phyloP scores from a whole-genome alignment of 2,888 invertebrate species.

The Polyommatus iphigenia region DNA sequence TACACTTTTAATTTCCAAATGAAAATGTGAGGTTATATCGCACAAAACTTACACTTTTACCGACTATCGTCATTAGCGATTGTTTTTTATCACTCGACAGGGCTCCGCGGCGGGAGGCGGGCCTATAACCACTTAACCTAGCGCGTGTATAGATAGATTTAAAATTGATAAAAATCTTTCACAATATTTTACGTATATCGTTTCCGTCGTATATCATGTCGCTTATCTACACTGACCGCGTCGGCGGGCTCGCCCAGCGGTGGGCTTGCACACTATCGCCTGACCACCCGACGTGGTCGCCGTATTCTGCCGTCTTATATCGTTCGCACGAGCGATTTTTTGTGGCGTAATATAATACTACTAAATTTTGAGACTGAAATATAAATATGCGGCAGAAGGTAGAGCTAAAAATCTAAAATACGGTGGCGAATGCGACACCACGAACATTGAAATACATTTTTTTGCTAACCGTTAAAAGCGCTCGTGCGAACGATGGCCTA shows the following conservation, averaged over 20 bases:
- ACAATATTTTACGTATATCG: slow-evolving; percentile 75
- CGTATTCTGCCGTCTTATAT: neutral
- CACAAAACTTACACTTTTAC: neutral
- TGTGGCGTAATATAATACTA: neutral
- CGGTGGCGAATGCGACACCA: neutral
- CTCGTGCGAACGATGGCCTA: neutral
- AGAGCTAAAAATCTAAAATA: neutral
- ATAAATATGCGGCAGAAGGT: neutral
- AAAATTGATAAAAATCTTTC: slow-evolving; percentile 53
- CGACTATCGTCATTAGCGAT: no score
- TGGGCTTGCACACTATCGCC: neutral
- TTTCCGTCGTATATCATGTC: slow-evolving; percentile 64
- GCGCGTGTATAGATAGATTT: slow-evolving; percentile 43
- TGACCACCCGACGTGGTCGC: neutral
- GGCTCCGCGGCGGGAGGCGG: slow-evolving; percentile 29
- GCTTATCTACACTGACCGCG: slow-evolving; percentile 45
- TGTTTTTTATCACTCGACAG: neutral
- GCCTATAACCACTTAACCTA: slow-evolving; percentile 32
- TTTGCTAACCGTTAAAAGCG: neutral
- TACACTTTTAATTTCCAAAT: neutral
- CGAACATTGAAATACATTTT: neutral
- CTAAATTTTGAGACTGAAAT: neutral
- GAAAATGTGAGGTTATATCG: neutral
- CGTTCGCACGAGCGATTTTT: neutral
- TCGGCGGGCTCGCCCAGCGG: neutral